A percentile compares a stretch with the other conserved stretches of the same genome.
Conservation (phyloP, 2,113 vertebrate genomes). For the Baryphthengus martii region DNA sequence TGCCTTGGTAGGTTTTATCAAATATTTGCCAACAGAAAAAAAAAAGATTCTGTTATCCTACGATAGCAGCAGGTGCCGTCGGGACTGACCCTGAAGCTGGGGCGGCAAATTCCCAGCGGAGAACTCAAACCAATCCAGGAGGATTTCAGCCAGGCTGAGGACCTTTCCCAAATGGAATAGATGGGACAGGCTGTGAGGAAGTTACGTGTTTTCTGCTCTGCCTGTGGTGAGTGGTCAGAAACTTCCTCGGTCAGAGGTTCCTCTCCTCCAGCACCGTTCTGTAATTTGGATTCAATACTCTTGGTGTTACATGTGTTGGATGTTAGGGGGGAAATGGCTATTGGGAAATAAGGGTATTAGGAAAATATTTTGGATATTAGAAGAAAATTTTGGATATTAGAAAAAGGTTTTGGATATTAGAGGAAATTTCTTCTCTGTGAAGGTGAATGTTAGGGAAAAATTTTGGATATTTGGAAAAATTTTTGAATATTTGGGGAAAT, state of each 20-base stretch:
- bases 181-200: neutral
- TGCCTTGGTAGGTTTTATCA: neutral
- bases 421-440: too few relatives aligned
- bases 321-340: too few relatives aligned
- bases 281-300: neutral
- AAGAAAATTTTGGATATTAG: too few relatives aligned
- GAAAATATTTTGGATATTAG: too few relatives aligned
- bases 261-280: neutral
- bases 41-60: neutral
- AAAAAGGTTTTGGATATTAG: too few relatives aligned
- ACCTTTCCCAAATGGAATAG: neutral
- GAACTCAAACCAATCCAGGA: neutral
- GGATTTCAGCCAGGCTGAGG: neutral
- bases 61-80: rapidly evolving
- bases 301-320: too few relatives aligned
- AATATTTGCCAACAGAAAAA: neutral
- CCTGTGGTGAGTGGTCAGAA: rapidly evolving
- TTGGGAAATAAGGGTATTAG: too few relatives aligned
- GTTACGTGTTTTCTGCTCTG: neutral
- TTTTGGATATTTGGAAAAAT: too few relatives aligned
- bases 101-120: neutral
- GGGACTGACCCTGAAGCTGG: neutral
- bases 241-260: neutral
- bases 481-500: neutral
- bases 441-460: too few relatives aligned